Base-by-base conservation (phyloP, 2,888 invertebrate genomes). In the Ophion ventricosus region DNA sequence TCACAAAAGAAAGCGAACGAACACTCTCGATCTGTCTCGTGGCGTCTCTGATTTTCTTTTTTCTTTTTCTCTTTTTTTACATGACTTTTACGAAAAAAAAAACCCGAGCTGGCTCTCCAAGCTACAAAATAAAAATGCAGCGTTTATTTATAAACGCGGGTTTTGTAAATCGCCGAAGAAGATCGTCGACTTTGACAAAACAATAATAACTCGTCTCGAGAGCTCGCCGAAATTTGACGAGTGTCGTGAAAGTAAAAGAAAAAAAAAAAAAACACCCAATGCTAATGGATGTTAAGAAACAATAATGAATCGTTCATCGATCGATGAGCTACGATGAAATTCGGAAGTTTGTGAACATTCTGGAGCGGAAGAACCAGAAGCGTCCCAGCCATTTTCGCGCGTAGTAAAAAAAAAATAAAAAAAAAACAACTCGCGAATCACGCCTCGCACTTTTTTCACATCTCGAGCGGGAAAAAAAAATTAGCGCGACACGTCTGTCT, bases 381-480 rank as follows among this genome's bases (percentile, higher is more conserved):
- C 56, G 69, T 69, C 74, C 35, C 67, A 69, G 70, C 59, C 26
- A 67, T 76, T 61, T 76, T 74, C 25, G 29, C 56, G 56, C 35
- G 25, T 61, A n/a, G 43, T 63, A 25, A 43, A 5, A 61, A 35
- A 40, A 73, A 61, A 23, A 70, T 20, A 10, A 73, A 63, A 49
- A 64, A 75, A 23, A 63, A 63, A 64, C 29, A 29, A 54, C 20
- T 14, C 74, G 64, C 74, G 54, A 49, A 35, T 26, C 49, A 78
- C 67, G 72, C 63, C 56, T 78, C 49, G 77, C 56, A 67, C 54
- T 69, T 74, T 49, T 61, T 66, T 54, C 23, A 26, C n/a, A n/a
- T 63, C 14, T 14, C 26, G 20, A 29, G 54, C 5, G 23, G 20
- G 23, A 66, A 75, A 66, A 5, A 35, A 35, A 35, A 26, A 49